Evolutionary conservation across 1,140 invertebrate genomes (phyloP), one percentile per base, ranked within the genome.

Genomic region (Ceratoteleas bidentatus): DNA sequence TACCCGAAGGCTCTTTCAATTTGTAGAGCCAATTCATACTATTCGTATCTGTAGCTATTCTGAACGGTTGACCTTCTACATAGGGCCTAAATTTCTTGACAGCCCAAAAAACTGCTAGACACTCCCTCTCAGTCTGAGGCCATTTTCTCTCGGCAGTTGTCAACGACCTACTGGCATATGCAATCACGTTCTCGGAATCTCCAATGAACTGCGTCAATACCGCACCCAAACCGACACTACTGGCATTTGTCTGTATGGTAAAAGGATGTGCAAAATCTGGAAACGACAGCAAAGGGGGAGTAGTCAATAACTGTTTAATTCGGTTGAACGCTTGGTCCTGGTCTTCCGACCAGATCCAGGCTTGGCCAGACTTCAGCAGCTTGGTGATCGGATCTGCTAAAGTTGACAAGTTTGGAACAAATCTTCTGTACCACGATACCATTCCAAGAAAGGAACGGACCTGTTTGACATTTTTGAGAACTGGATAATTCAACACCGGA

Each of bases 11-110:
- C 2, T 89, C 49, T 13, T 50, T 50, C 49, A 50, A 24, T 8
- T 24, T 24, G 8, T 16, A 50, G 88, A 94, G 77, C 91, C 92
- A 93, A 54, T 81, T 85, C 4, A 94, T 73, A 0, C 50, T 45
- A 38, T 13, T 10, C 0, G 32, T 53, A n/a, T 64, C 47, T 2
- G 47, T 64, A 0, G 16, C 61, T 3, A 64, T 13, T 6, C 0
- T 38, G 13, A 64, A 16, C 0, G 0, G 13, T 2, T 10, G 2
- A 16, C 60, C 60, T 9, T 52, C 49, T 24, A 52, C n/a, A 53
- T 64, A 64, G 3, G 49, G 47, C 24, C 33, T 52, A 40, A 64
- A 62, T 10, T 62, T 64, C 10, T 64, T 10, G 0, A 64, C n/a
- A 6, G 61, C 47, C 61, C 61, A 64, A 2, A 64, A 6, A 6